A percentile compares a stretch with the other conserved stretches of the same genome.
phyloP scores from a whole-genome alignment of 2,797 vertebrate species.

The Pitangus sulphuratus region DNA sequence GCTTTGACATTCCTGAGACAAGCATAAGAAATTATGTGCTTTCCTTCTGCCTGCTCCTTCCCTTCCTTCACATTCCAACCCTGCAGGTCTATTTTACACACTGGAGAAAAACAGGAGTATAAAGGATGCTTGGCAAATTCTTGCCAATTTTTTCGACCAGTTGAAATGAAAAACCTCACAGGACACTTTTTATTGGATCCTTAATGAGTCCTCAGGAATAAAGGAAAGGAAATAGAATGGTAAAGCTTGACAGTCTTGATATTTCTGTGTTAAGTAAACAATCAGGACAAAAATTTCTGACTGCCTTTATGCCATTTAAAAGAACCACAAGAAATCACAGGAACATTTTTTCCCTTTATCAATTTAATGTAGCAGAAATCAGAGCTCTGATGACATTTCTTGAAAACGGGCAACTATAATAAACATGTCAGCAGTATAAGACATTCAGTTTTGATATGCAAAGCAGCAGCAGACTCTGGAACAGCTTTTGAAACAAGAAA shows the following conservation, averaged over 20 bases:
- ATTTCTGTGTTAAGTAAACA: constrained; percentile 1
- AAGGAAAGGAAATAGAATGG: not conserved
- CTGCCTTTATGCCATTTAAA: constrained; percentile 8
- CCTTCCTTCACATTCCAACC: not conserved
- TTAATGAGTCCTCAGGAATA: not conserved
- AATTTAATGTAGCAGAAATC: constrained; percentile 33
- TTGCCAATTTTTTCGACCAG: not conserved
- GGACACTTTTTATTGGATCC: not conserved
- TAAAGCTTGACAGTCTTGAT: not conserved
- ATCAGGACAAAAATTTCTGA: not conserved
- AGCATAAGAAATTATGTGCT: not conserved
- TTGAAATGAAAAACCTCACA: not conserved
- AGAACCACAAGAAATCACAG: constrained; percentile 18
- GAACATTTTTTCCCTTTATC: constrained; percentile 35
- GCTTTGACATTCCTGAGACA: not conserved
- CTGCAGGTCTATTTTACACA: not conserved
- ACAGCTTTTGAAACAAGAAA: constrained; percentile 25
- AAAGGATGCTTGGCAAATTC: not conserved
- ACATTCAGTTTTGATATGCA: constrained; percentile 57
- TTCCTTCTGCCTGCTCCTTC: not conserved
- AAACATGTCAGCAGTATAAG: constrained; percentile 22
- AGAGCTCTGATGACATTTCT: constrained; percentile 51
- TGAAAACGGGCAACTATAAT: constrained; percentile 23
- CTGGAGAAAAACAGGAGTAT: not conserved
- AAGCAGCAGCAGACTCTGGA: constrained; percentile 32